Evolutionary conservation across 2,888 invertebrate species (phyloP).

Genomic region (Hypselothyrea guttata): DNA sequence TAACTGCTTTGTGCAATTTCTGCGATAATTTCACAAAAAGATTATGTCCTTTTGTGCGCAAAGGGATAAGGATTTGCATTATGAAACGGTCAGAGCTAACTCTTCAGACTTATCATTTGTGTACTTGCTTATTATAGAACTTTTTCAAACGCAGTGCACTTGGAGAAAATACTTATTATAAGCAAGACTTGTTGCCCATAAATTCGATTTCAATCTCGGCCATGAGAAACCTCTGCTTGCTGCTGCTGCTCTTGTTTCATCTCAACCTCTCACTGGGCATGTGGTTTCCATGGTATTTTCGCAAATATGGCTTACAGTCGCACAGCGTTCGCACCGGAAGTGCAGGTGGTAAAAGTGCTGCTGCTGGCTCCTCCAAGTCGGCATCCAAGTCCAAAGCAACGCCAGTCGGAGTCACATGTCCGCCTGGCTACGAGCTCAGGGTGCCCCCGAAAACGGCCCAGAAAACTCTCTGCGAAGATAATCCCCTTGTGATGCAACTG

Average conservation of each 20-base stretch:
- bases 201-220: not conserved
- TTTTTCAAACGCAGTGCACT: constrained; percentile 20
- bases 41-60: constrained; percentile 11
- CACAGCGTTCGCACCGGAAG: not conserved
- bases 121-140: not conserved
- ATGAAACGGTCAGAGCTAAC: not conserved
- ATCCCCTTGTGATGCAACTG: constrained; percentile 83
- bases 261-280: constrained; percentile 33
- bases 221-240: constrained; percentile 24
- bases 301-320: constrained; percentile 44
- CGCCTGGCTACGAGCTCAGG: constrained; percentile 39
- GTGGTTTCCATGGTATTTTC: constrained; percentile 71
- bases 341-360: too few relatives aligned
- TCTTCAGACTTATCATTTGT: too few relatives aligned
- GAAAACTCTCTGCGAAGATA: constrained; percentile 77
- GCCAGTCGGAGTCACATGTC: constrained; percentile 16
- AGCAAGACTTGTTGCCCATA: not conserved
- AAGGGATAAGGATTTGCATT: constrained; percentile 20
- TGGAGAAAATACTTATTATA: not conserved
- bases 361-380: too few relatives aligned
- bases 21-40: constrained; percentile 49
- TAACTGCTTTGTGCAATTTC: constrained; percentile 54
- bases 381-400: constrained; percentile 4
- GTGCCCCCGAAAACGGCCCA: constrained; percentile 1
- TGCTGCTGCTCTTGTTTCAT: constrained; percentile 34